These are phyloP conservation scores for Dendropsophus ebraccatus DNA, from an alignment of 2,113 vertebrate genomes.

Conservation along the genomic window DNA sequence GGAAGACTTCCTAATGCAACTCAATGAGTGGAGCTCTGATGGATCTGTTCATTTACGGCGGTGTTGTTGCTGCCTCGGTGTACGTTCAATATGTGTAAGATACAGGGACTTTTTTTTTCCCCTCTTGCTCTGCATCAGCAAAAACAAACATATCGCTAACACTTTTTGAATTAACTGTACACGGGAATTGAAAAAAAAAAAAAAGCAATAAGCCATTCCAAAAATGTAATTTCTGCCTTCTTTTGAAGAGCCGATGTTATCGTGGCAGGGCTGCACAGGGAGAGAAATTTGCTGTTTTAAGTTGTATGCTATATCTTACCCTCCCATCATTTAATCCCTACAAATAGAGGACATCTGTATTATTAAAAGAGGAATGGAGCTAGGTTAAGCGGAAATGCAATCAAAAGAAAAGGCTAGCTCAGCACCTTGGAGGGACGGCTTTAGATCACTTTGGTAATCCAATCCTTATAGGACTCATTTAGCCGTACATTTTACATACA, in stretches of 20 bases:
- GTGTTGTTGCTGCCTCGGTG: background rate
- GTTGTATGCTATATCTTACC: conserved; percentile 41
- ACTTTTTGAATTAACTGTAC: conserved; percentile 33
- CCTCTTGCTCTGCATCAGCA: background rate
- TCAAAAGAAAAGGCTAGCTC: conserved; percentile 56
- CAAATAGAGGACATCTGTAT: conserved; percentile 53
- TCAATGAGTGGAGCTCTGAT: conserved; percentile 26
- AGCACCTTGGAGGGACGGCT: conserved; percentile 36
- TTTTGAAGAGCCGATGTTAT: conserved; percentile 52
- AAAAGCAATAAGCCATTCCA: conserved; percentile 49
- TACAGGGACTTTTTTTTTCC: background rate
- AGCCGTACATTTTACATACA: conserved; percentile 39
- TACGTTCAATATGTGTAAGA: conserved; percentile 27
- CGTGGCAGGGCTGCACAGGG: conserved; percentile 7
- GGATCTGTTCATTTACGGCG: conserved; percentile 32
- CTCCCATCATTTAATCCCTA: conserved; percentile 53
- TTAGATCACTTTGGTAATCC: conserved; percentile 53
- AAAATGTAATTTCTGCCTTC: conserved; percentile 49
- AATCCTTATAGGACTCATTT: conserved; percentile 38
- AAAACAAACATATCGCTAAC: conserved; percentile 41
- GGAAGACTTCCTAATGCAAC: conserved; percentile 30
- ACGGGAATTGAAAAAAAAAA: conserved; percentile 45
- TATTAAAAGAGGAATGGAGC: conserved; percentile 53
- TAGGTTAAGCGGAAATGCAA: conserved; percentile 57
- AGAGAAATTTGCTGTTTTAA: conserved; percentile 47